Base-by-base conservation (phyloP, 2,113 vertebrate genomes). In the Nannospalax galili region DNA sequence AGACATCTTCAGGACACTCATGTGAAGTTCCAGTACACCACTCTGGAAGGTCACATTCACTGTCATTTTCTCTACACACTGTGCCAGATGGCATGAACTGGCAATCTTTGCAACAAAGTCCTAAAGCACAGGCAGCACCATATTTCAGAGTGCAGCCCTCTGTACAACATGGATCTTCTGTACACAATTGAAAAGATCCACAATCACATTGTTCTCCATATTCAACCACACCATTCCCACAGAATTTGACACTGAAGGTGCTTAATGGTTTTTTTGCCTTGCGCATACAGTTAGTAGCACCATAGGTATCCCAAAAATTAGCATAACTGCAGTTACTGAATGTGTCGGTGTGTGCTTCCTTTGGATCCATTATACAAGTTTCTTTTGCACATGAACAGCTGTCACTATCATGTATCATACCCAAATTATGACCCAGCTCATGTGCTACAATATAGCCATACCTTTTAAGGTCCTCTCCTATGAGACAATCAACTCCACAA, bases 251-350 rank as follows among this genome's bases (percentile, higher is more conserved):
- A 15, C 1, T 16, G 10, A 40, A n/a, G 3, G 42, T 28, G 52
- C 65, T 10, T 22, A 70, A 0, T 37, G 48, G 2, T 6, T 7
- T 58, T 14, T 77, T 62, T 37, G 7, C 16, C 32, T 42, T 65
- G 11, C 0, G 28, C 26, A 86, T 1, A 64, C 93, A 94, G 0
- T 0, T 40, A 2, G 28, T 0, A 62, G 28, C 5, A 14, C 1
- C 0, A 67, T 5, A 17, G 7, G 0, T 60, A 42, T 1, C 0
- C 16, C 22, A 78, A 22, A 72, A 3, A 5, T 15, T 0, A 24
- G 15, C 3, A 80, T 73, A 94, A 40, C 73, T 89, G 79, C 93
- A 98, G 40, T 98, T 98, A 88, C 98, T 98, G 84, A 98, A 98
- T 0, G 28, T 64, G 0, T 0, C 1, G 16, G 94, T 70, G 0